Evolutionary conservation across 2,888 invertebrate genomes (phyloP), one percentile per base, ranked within the genome.

Genomic region (Drepana falcataria): DNA sequence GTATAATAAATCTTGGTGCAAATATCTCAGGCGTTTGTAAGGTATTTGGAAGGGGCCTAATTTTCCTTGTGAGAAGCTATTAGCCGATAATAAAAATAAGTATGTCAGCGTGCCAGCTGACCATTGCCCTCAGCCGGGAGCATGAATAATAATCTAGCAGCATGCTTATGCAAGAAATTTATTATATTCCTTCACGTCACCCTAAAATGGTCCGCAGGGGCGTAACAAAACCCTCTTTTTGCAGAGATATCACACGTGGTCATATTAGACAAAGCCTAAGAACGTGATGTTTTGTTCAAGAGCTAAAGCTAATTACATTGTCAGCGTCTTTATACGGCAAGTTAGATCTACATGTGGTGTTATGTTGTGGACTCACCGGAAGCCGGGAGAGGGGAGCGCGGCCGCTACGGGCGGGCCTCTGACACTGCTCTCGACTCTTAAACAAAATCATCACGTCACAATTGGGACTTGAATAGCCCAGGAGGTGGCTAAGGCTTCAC

Each of bases 381-480:
- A 70, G 65, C 57, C 77, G 80, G 79, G 75, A 79, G 69, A 70
- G 71, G 65, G 71, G 71, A 65, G 63, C 69, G 68, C 56, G 60
- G 81, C 75, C 75, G 87, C 88, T 88, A 87, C 76, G 85, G 87
- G 66, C 76, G 81, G 68, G 78, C 79, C 71, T 78, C 83, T 67
- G 79, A 73, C 79, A 76, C 81, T 72, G 82, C 83, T 77, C 88
- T 77, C 83, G 88, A 81, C 79, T 90, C 90, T 90, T 90, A 81
- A 90, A 90, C 90, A 90, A 90, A 90, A 89, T 81, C 79, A 85
- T 77, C 80, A 82, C 72, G 72, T 79, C 67, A 79, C 73, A 75
- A 69, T 65, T 61, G 52, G 55, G 37, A 37, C 37, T 37, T 4
- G 4, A 3, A 2, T 37, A 2, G 3, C 37, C 37, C 4, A 37